Base-by-base conservation (phyloP, 2,888 invertebrate genomes). In the Zygogramma bicolorata region DNA sequence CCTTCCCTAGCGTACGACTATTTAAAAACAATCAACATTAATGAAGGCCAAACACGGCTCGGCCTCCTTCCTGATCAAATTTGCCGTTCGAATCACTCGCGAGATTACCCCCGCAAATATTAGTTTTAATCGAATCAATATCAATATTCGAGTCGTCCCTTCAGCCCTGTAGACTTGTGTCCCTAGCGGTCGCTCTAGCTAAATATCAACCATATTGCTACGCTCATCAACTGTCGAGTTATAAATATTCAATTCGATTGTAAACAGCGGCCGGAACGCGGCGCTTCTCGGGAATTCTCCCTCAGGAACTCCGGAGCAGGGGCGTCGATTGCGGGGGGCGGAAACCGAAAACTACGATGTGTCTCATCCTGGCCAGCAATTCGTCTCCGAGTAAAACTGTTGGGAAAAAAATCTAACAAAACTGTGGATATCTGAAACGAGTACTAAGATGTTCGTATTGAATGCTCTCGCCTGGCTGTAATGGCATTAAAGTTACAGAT, bases 191-290 rank as follows among this genome's bases (percentile, higher is more conserved):
- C 84, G 81, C 79, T 84, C 81, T 61, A 66, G 60, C 85, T 85
- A 86, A 86, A 87, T 83, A 83, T 86, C 84, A 82, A 87, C 84
- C 87, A 87, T 87, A 87, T 87, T 87, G 87, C 87, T 86, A 84
- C 87, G 87, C 86, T 87, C 87, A 86, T 87, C 87, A 86, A 87
- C 87, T 87, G 87, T 85, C 87, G 86, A 84, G 86, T 85, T 85
- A 87, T 87, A 87, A 87, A 87, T 87, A 87, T 87, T 86, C 86
- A 85, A 87, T 87, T 84, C 84, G 86, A 86, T 85, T 86, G 87
- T 87, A 87, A 87, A 87, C 87, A 87, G 81, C 79, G 81, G 77
- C 75, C 71, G 71, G 71, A 66, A 38, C 13, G 15, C 66, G 63
- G 58, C 67, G 71, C 31, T 31, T 65, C 59, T 65, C 57, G 29